Evolutionary conservation across 2,888 invertebrate genomes (phyloP).

Genomic region (Stenolophus ochropezus): DNA sequence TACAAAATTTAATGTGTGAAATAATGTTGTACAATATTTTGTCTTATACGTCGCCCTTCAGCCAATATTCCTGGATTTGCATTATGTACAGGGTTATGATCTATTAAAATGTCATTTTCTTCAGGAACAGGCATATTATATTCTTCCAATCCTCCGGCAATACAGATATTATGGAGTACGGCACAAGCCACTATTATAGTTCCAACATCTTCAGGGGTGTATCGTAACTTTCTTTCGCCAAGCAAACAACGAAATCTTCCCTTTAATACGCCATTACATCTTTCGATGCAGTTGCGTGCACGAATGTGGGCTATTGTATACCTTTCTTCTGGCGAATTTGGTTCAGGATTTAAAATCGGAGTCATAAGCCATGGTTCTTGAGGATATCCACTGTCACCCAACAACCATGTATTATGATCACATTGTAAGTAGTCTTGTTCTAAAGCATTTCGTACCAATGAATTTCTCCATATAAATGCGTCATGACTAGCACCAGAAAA

Average conservation of each 20-base stretch:
- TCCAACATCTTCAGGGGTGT: constrained; percentile 64
- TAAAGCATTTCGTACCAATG: neutral
- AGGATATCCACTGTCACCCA: constrained; percentile 66
- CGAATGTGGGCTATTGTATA: constrained; percentile 61
- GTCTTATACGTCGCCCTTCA: no score
- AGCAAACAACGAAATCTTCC: constrained; percentile 65
- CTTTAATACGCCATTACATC: constrained; percentile 64
- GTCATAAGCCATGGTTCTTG: constrained; percentile 65
- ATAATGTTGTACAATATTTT: no score
- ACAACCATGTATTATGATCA: neutral
- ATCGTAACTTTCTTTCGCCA: constrained; percentile 64
- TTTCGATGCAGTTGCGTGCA: constrained; percentile 64
- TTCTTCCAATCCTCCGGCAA: no score
- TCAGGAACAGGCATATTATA: no score
- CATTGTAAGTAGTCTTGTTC: neutral
- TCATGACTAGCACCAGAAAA: constrained; percentile 49
- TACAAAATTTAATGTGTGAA: no score
- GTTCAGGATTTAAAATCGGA: constrained; percentile 61
- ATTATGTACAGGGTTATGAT: no score
- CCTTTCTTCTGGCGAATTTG: constrained; percentile 60
- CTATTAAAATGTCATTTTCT: no score
- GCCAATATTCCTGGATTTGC: no score
- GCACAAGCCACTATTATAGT: constrained; percentile 64
- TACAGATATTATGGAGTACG: constrained; percentile 63
- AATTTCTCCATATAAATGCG: constrained; percentile 51